A percentile compares a stretch with the other conserved stretches of the same genome.
These are phyloP conservation scores for Galemys pyrenaicus DNA, from an alignment of 2,113 vertebrate species.

Conservation along the genomic window DNA sequence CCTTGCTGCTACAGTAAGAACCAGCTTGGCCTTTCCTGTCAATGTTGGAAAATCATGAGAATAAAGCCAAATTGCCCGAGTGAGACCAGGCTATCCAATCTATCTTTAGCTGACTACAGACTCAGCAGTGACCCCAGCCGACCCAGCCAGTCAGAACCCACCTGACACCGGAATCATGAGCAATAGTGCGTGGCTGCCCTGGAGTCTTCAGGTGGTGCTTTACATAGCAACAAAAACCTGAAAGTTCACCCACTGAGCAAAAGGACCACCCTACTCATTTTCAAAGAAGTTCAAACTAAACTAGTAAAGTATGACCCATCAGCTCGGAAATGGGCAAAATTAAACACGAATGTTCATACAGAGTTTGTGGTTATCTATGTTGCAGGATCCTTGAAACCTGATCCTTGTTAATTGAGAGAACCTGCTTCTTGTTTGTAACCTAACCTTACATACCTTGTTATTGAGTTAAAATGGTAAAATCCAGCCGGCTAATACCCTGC, in stretches of 20 bases:
- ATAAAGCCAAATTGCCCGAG: not conserved
- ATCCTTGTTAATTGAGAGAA: too few species aligned
- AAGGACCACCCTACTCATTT: not conserved
- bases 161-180: fast-evolving
- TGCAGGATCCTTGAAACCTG: too few species aligned
- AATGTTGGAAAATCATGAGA: not conserved
- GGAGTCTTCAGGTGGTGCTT: not conserved
- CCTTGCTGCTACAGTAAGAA: not conserved
- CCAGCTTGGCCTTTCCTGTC: too few species aligned
- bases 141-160: not conserved
- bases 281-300: not conserved
- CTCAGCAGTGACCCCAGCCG: not conserved
- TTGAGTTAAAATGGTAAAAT: too few species aligned
- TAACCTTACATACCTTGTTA: too few species aligned
- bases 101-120: not conserved
- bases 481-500: too few species aligned
- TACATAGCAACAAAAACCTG: not conserved
- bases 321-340: not conserved
- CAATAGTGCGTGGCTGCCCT: not conserved
- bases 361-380: not conserved
- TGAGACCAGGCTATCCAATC: not conserved
- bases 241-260: not conserved
- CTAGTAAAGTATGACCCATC: not conserved
- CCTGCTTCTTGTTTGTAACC: too few species aligned
- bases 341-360: not conserved